Evolutionary conservation across 2,113 vertebrate genomes (phyloP).

Genomic region (Ifrita kowaldi): DNA sequence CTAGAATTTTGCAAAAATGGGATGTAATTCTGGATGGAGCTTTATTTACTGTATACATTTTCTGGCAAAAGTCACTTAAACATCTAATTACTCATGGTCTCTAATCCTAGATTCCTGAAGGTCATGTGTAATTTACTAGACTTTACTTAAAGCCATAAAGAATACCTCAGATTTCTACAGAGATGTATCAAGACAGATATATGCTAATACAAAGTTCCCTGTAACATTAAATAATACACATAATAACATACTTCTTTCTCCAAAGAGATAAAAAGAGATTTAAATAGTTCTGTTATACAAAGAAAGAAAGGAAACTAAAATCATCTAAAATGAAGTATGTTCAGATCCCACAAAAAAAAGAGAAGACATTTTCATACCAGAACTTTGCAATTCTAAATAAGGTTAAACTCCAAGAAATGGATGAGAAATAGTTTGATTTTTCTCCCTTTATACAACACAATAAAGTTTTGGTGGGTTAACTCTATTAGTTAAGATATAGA

Average conservation of each 20-base stretch:
- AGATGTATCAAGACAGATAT: background rate
- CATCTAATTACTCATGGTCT: background rate
- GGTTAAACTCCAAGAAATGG: background rate
- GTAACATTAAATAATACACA: background rate
- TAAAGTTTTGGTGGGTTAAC: background rate
- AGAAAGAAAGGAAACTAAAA: background rate
- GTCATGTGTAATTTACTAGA: background rate
- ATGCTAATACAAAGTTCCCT: background rate
- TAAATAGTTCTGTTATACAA: background rate
- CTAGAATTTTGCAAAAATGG: slow-evolving; percentile 47
- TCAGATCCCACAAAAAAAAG: background rate
- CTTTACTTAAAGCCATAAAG: background rate
- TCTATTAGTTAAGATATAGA: background rate
- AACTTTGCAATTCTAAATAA: background rate
- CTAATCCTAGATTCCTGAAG: background rate
- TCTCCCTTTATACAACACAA: background rate
- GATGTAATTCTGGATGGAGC: background rate
- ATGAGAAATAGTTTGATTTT: background rate
- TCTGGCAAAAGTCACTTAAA: background rate
- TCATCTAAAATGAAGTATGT: accelerated
- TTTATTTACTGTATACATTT: slow-evolving; percentile 26
- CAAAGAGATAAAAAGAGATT: background rate
- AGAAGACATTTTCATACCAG: background rate
- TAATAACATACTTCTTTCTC: background rate
- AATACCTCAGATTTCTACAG: background rate